Base-by-base conservation (phyloP, 2,113 vertebrate genomes). In the Bubo scandiacus region DNA sequence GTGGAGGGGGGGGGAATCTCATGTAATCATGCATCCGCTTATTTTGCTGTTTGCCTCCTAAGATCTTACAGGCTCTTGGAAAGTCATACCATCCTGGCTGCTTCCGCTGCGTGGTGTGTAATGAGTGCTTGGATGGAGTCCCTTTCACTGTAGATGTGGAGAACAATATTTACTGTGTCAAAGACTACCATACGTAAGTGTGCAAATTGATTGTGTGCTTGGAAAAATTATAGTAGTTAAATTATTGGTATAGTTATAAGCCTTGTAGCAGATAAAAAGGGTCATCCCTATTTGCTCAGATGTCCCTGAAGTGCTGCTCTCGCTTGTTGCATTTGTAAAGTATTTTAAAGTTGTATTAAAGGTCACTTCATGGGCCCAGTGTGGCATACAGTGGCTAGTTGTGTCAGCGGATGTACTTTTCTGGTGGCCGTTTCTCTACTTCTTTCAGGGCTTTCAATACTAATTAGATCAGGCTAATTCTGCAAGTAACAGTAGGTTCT, bases 161-260 rank as follows among this genome's bases (percentile, higher is more conserved):
- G 92, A 99, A 99, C 97, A 99, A 99, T 92, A 99, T 99, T 97
- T 99, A 99, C 98, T 99, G 99, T 66, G 99, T 99, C 90, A 99
- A 99, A 97, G 99, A 99, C 97, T 99, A 99, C 96, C 99, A 99
- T 97, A 99, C 99, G 99, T 99, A 98, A 99, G 99, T 86, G 47
- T 6, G 8, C 79, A 42, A 27, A 47, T 6, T 15, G 40, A n/a
- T 10, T 73, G 75, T 12, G 7, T n/a, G 71, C 86, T 62, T 82
- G 26, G 65, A 40, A 49, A n/a, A 57, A 6, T 13, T 1, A 11
- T 0, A 66, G 30, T 3, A 52, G 30, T 36, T 84, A 30, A 47
- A 40, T 54, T 65, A 65, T 3, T 67, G 52, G 22, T 30, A 43
- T 6, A 51, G 42, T 34, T 92, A 32, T 2, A 54, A 73, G 66